Evolutionary conservation across 2,113 vertebrate species (phyloP), one percentile per base, ranked within the genome.

Genomic region (Mobula hypostoma): DNA sequence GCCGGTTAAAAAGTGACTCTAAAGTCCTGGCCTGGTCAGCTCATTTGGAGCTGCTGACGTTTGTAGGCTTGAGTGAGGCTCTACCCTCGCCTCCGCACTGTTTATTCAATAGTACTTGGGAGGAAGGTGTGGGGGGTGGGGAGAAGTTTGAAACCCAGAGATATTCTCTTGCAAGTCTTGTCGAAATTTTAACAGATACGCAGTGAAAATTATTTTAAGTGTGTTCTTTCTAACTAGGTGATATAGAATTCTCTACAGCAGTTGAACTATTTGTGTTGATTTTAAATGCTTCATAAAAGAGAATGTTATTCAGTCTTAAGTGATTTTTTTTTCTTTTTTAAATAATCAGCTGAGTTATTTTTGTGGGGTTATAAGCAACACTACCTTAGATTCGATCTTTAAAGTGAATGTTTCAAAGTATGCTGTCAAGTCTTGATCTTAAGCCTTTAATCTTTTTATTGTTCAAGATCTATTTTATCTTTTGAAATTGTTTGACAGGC

Each of bases 11-110:
- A 93, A 92, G 90, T 92, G 66, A 40, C 19, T 5, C 11, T 74
- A 48, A 93, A 93, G 90, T 74, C 90, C 36, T 21, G 90, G 90
- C 90, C 90, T 93, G 90, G 90, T 93, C 68, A 93, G 63, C 88
- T 63, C 32, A 8, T 70, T 92, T 92, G 17, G 66, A 92, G 27
- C 90, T 93, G 90, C 90, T 93, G 90, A 48, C 90, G 68, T 92
- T 74, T 40, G 17, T 36, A 72, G 29, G 32, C 58, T 85, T 66
- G 56, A 66, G 61, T 29, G 1, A 29, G 48, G 17, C 66, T 63
- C 88, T 63, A 29, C 63, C 63, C 88, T 5, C n/a, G 7, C 32
- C 66, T 36, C 66, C 32, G 19, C 68, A 40, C 32, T 27, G 40
- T 92, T 72, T 72, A 24, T n/a, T 74, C 63, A 36, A 11, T 36